Conservation (phyloP, 2,797 vertebrate species). For the Pipistrellus kuhlii region DNA sequence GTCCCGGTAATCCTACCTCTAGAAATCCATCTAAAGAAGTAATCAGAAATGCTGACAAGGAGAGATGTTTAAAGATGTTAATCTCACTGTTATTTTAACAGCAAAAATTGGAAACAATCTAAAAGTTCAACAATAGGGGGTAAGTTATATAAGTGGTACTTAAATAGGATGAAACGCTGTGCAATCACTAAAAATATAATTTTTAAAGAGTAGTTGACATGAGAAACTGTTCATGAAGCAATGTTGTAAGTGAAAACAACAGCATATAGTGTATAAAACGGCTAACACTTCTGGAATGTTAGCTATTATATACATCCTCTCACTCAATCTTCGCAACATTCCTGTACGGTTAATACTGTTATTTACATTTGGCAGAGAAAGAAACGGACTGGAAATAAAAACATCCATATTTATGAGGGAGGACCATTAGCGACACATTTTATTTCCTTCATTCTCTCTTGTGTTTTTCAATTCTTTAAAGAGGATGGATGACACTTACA, state of each 20-base stretch:
- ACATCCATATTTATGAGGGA: neutral
- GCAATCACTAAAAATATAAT: conserved; percentile 24
- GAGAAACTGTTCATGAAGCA: neutral
- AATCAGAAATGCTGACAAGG: conserved; percentile 70
- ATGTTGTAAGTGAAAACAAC: neutral
- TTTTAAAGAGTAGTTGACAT: conserved; percentile 5
- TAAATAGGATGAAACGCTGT: conserved; percentile 28
- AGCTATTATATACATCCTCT: neutral
- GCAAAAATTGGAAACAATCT: conserved; percentile 67
- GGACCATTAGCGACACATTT: neutral
- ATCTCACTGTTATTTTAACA: conserved; percentile 68
- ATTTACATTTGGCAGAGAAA: conserved; percentile 9
- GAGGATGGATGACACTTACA: neutral
- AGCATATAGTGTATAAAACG: neutral
- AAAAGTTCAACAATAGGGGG: neutral
- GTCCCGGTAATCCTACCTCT: conserved; percentile 74
- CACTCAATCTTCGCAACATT: neutral
- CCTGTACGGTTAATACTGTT: neutral
- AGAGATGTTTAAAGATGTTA: conserved; percentile 60
- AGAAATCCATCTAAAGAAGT: conserved; percentile 64
- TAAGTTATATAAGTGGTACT: conserved; percentile 45
- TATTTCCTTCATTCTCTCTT: conserved; percentile 24
- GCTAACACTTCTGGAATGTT: conserved; percentile 54
- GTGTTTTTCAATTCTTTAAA: conserved; percentile 5
- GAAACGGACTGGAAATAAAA: conserved; percentile 6